Percentiles rank a stretch among this genome's conserved stretches.
Evolutionary conservation across 2,888 invertebrate species (phyloP).

Genomic region (Dexiosoma caninum): DNA sequence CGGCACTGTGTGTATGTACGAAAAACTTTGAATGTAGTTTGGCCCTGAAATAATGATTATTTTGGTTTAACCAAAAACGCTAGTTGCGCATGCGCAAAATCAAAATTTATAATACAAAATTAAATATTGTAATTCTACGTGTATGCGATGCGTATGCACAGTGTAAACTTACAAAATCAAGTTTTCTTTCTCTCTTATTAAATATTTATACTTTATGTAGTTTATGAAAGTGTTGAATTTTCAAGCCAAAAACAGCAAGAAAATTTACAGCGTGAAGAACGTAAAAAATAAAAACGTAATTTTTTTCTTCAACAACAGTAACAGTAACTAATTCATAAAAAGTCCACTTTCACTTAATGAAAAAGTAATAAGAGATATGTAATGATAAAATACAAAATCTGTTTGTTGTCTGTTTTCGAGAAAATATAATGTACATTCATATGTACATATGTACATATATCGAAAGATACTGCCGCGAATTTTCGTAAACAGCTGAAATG

Average conservation of each 20-base stretch:
- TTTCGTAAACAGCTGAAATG: slow-evolving; percentile 12
- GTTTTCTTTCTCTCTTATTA: not conserved
- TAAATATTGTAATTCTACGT: slow-evolving; percentile 44
- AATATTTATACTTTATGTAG: not conserved
- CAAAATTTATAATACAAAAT: slow-evolving; percentile 11
- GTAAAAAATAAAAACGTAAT: not conserved
- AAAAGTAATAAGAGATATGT: slow-evolving; percentile 19
- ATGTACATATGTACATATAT: slow-evolving; percentile 1
- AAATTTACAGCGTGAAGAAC: not conserved
- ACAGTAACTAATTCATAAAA: slow-evolving; percentile 45
- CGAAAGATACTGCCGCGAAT: slow-evolving; percentile 14
- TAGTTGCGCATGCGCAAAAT: slow-evolving; percentile 55
- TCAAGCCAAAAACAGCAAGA: not conserved
- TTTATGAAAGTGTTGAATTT: slow-evolving; percentile 3
- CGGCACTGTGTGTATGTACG: too few species aligned
- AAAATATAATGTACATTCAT: too few species aligned
- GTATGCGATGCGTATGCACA: slow-evolving; percentile 29
- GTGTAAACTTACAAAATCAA: slow-evolving; percentile 14
- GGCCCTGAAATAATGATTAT: slow-evolving; percentile 51
- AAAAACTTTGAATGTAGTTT: not conserved
- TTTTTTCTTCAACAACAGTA: slow-evolving; percentile 11
- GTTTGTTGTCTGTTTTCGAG: slow-evolving; percentile 9
- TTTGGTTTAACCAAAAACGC: slow-evolving; percentile 22
- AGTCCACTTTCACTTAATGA: slow-evolving; percentile 60
- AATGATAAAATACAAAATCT: slow-evolving; percentile 35